A percentile compares a stretch with the other conserved stretches of the same genome.
phyloP scores from a whole-genome alignment of 2,797 vertebrate genomes.

The Gallinago nigripennis region DNA sequence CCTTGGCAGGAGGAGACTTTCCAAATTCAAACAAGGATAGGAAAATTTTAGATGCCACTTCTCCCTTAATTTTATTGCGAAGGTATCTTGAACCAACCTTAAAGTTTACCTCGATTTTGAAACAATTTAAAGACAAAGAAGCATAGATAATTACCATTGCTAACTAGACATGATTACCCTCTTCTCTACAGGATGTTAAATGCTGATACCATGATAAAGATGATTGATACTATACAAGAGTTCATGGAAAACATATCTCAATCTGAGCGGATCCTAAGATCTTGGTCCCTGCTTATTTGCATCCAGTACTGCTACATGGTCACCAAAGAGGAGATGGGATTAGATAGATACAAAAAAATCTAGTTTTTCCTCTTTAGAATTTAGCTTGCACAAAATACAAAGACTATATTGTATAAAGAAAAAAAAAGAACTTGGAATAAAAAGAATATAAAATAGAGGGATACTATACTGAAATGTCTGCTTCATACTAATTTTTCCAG shows the following conservation, averaged over 20 bases:
- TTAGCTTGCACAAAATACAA: not conserved
- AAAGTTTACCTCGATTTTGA: not conserved
- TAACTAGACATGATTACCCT: not conserved
- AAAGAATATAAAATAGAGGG: not conserved
- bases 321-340: not conserved
- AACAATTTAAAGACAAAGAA: not conserved
- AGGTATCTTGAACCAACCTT: not conserved
- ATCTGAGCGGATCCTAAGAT: not conserved
- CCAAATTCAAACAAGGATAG: not conserved
- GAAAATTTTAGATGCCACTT: not conserved
- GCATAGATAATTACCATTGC: not conserved
- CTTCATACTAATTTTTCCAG: not conserved
- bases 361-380: not conserved
- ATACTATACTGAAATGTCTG: not conserved
- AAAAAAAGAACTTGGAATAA: not conserved
- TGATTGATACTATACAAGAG: not conserved
- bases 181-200: not conserved
- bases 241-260: not conserved
- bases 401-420: not conserved
- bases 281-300: not conserved
- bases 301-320: not conserved
- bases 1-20: not conserved
- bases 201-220: not conserved
- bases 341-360: not conserved
- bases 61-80: not conserved